These are phyloP conservation scores for Eupeodes corollae DNA, from an alignment of 1,140 invertebrate genomes.

Conservation along the genomic window DNA sequence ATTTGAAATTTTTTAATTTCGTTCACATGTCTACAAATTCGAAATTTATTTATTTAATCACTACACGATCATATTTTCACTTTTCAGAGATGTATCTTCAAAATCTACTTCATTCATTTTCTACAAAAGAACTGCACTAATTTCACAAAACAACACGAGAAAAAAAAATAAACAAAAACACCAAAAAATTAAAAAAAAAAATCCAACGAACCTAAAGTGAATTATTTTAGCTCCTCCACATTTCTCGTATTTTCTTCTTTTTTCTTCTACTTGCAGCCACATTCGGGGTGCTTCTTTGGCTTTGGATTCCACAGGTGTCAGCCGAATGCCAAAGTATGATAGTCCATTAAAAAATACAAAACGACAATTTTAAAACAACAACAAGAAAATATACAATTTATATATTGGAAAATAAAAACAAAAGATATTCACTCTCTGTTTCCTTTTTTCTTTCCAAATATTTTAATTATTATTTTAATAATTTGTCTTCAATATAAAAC, in stretches of 20 bases:
- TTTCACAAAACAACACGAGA: neutral
- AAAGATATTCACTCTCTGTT: neutral
- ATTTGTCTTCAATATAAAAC: no score
- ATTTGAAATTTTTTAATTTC: no score
- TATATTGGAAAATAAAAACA: neutral
- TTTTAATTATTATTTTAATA: no score
- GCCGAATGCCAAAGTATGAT: slow-evolving; percentile 39
- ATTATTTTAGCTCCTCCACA: slow-evolving; percentile 24
- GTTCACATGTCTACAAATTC: no score
- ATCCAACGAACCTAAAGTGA: neutral
- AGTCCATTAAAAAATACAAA: slow-evolving; percentile 16
- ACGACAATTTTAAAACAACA: no score
- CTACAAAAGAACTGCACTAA: neutral
- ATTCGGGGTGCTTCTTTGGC: slow-evolving; percentile 36
- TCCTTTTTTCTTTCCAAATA: neutral
- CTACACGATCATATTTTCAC: no score
- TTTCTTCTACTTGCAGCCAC: slow-evolving; percentile 29
- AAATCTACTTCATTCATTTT: neutral
- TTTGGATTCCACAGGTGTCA: slow-evolving; percentile 37
- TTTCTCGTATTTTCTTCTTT: slow-evolving; percentile 31
- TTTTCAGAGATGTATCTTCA: no score
- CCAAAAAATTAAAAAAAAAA: neutral
- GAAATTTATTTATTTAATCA: no score
- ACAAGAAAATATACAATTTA: neutral
- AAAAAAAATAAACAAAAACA: neutral